These are phyloP conservation scores for Phoeniculus purpureus DNA, from an alignment of 2,797 vertebrate species.

Conservation along the genomic window DNA sequence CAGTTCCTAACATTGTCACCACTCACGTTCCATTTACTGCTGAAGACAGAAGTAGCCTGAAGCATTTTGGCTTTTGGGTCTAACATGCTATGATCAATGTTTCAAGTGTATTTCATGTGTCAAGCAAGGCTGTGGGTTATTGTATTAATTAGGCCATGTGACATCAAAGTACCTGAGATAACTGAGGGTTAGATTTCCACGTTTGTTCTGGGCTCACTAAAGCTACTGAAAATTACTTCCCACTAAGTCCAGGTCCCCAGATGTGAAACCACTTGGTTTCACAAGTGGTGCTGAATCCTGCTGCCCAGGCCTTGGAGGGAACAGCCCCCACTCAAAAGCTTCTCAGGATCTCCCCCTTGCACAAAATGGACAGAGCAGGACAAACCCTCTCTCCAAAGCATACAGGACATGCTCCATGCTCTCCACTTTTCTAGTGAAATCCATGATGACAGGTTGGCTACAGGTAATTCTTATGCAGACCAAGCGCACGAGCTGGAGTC, in stretches of 20 bases:
- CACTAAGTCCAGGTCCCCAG: neutral
- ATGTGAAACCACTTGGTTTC: neutral
- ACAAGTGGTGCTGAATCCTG: neutral
- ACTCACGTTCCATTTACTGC: neutral
- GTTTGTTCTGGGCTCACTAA: neutral
- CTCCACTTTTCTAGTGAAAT: neutral
- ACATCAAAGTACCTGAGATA: neutral
- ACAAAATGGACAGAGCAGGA: neutral
- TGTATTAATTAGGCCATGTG: neutral
- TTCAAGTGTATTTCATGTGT: neutral
- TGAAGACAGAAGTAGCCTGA: neutral
- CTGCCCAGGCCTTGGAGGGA: neutral
- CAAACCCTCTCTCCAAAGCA: neutral
- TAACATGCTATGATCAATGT: neutral
- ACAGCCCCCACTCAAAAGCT: neutral
- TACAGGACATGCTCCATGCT: neutral
- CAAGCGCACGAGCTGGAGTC: neutral
- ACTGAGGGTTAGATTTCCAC: neutral
- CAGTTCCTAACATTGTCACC: neutral
- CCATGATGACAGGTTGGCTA: neutral
- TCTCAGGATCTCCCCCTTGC: neutral
- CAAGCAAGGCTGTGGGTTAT: neutral
- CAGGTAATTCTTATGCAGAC: neutral
- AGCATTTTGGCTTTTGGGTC: conserved; percentile 14
- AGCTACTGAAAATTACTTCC: neutral